These are phyloP conservation scores for Tachyglossus aculeatus DNA, from an alignment of 2,797 vertebrate species.

Conservation along the genomic window DNA sequence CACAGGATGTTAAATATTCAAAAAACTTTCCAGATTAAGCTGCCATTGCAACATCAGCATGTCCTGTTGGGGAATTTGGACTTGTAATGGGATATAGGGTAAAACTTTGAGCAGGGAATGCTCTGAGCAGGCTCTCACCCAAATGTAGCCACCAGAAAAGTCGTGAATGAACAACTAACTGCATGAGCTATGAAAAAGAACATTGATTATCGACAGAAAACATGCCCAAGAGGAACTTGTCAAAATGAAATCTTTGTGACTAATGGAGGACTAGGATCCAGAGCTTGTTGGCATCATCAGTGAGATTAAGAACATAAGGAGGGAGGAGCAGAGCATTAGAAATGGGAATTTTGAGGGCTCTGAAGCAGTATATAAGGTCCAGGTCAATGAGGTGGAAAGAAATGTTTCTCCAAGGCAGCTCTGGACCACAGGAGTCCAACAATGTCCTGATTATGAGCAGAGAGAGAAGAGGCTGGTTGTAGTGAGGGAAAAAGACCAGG, in stretches of 20 bases:
- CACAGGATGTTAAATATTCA: slow-evolving; percentile 22
- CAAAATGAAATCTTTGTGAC: too few relatives aligned
- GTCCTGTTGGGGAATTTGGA: too few relatives aligned
- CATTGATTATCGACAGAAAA: too few relatives aligned
- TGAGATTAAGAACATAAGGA: background rate
- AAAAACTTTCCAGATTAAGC: slow-evolving; percentile 38
- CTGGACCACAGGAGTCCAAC: background rate
- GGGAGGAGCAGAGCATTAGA: too few relatives aligned
- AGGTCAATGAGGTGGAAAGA: background rate
- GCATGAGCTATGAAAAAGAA: background rate
- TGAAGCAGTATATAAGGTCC: too few relatives aligned
- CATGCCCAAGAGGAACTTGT: too few relatives aligned
- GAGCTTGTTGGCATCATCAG: background rate
- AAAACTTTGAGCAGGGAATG: background rate
- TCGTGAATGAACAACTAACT: background rate
- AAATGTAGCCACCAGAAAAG: accelerated
- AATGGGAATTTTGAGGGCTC: background rate
- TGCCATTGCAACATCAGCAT: slow-evolving; percentile 27
- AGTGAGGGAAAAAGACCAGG: background rate
- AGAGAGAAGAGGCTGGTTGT: background rate
- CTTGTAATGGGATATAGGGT: background rate
- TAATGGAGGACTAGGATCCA: too few relatives aligned
- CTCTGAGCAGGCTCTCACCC: background rate
- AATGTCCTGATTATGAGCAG: background rate
- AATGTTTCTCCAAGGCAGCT: background rate